Conservation (phyloP, 2,888 invertebrate species). For the Drosophila koepferae region DNA sequence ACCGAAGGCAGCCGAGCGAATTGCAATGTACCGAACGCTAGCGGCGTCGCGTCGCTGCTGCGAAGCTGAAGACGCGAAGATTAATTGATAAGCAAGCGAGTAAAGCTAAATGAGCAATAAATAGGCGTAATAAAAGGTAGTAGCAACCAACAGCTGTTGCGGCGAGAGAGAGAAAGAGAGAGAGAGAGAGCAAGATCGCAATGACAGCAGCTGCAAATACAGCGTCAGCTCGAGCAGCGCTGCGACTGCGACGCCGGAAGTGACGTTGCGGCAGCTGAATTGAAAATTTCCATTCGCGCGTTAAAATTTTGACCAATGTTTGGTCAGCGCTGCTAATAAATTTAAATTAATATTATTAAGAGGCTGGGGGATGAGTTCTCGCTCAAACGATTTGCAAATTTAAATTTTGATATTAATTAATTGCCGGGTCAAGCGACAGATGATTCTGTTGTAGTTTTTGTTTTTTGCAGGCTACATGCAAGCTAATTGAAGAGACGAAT, state of each 20-base stretch:
- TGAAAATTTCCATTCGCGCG: conserved; percentile 15
- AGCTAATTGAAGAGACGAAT: conserved; percentile 60
- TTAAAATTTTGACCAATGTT: conserved; percentile 2
- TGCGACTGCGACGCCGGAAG: conserved; percentile 44
- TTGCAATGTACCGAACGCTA: conserved; percentile 50
- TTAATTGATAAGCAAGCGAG: conserved; percentile 61
- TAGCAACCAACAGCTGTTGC: conserved; percentile 16
- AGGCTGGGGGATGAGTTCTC: neutral
- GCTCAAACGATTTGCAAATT: conserved; percentile 38
- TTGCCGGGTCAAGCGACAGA: conserved; percentile 41
- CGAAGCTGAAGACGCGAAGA: conserved; percentile 41
- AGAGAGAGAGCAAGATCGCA: neutral
- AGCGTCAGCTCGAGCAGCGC: conserved; percentile 29
- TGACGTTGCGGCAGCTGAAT: conserved; percentile 47
- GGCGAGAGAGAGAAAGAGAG: neutral
- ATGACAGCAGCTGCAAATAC: conserved; percentile 18
- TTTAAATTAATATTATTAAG: conserved; percentile 21
- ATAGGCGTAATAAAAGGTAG: conserved; percentile 34
- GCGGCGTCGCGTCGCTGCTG: conserved; percentile 21
- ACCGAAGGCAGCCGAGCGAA: conserved; percentile 55
- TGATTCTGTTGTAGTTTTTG: conserved; percentile 2
- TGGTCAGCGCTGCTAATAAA: conserved; percentile 10
- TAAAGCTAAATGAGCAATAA: conserved; percentile 50
- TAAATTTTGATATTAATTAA: conserved; percentile 25
- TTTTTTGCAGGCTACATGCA: conserved; percentile 38